These are phyloP conservation scores for Zygothrica quintamaculata DNA, from an alignment of 2,888 invertebrate genomes.

Conservation along the genomic window DNA sequence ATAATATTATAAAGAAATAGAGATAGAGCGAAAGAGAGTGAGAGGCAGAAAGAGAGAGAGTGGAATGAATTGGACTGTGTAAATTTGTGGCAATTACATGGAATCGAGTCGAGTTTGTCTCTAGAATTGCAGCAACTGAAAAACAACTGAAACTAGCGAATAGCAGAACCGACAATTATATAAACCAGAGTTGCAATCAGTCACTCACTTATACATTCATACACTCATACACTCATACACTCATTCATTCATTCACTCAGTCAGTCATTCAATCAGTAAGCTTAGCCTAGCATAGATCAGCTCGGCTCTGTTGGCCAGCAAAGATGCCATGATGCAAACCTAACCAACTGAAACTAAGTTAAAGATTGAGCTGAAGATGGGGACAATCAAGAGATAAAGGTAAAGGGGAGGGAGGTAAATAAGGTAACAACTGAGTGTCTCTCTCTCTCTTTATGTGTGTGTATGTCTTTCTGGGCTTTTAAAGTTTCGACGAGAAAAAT, in stretches of 20 bases:
- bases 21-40: conserved; percentile 31
- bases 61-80: conserved; percentile 54
- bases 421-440: conserved; percentile 2
- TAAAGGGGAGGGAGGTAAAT: conserved; percentile 3
- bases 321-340: conserved; percentile 51
- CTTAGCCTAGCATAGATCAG: not conserved
- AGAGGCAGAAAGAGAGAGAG: conserved; percentile 37
- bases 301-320: conserved; percentile 25
- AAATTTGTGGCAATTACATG: conserved; percentile 68
- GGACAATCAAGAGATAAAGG: not conserved
- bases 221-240: conserved; percentile 4
- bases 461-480: conserved; percentile 30
- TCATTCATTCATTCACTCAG: conserved; percentile 17
- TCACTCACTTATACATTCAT: conserved; percentile 33
- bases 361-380: conserved; percentile 14
- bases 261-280: not conserved
- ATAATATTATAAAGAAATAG: too few relatives aligned
- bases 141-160: conserved; percentile 28
- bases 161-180: conserved; percentile 74
- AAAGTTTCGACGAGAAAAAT: conserved; percentile 58
- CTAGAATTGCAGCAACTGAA: conserved; percentile 59
- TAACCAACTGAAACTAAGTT: conserved; percentile 42
- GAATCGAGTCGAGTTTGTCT: conserved; percentile 46
- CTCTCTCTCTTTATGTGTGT: not conserved
- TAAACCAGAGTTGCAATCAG: conserved; percentile 69